These are phyloP conservation scores for Myodes glareolus DNA, from an alignment of 2,113 vertebrate genomes.

Conservation along the genomic window DNA sequence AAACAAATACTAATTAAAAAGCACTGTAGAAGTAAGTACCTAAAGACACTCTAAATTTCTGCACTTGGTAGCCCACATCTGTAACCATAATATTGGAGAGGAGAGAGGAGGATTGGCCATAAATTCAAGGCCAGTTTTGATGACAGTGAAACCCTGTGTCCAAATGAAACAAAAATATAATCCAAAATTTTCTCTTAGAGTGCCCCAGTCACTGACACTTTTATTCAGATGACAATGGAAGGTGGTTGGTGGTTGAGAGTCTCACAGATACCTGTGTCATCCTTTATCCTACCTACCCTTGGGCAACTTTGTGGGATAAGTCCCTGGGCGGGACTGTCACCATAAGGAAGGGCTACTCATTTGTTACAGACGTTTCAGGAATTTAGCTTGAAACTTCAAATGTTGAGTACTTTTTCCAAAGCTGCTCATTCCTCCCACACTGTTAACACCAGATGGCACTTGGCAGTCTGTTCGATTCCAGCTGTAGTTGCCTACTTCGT, in stretches of 20 bases:
- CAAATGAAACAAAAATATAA: not conserved
- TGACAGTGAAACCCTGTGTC: not conserved
- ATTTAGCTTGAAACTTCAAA: not conserved
- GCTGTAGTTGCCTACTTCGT: constrained; percentile 16
- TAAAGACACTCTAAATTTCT: constrained; percentile 15
- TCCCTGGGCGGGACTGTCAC: not conserved
- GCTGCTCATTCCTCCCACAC: not conserved
- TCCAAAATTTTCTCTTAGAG: not conserved
- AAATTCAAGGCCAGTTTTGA: not conserved
- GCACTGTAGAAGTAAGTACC: not conserved
- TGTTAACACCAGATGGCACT: not conserved
- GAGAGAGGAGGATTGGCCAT: not conserved
- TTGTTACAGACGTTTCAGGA: not conserved
- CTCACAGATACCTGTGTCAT: not conserved
- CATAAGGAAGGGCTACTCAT: not conserved
- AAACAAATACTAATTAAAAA: not conserved
- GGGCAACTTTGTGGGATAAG: not conserved
- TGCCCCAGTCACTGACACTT: not conserved
- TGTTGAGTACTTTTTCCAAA: not conserved
- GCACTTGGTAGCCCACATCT: too few relatives aligned
- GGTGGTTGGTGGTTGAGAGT: not conserved
- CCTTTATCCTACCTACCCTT: not conserved
- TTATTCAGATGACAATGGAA: not conserved
- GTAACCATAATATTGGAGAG: not conserved
- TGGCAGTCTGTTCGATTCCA: constrained; percentile 15